Conservation (phyloP, 1,140 invertebrate species). For the Calephelis virginiensis region DNA sequence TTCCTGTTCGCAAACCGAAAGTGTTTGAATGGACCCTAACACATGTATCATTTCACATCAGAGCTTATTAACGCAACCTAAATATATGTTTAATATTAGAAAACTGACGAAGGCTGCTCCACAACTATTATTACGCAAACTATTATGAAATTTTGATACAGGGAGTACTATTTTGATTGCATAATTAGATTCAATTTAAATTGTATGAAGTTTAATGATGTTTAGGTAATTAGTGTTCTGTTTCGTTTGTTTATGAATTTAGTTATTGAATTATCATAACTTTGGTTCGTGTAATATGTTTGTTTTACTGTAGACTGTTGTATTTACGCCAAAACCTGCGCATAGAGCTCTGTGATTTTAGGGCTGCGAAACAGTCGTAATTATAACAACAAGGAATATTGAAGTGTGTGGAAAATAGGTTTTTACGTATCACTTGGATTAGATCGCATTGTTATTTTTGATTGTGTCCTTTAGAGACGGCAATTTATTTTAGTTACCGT, state of each 20-base stretch:
- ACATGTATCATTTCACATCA: background rate
- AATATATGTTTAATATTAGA: background rate
- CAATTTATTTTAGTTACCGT: too few species aligned
- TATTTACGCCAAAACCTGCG: too few species aligned
- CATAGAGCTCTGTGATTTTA: too few species aligned
- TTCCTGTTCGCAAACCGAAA: background rate
- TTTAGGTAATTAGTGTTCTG: background rate
- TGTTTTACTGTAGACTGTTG: too few species aligned
- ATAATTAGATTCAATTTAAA: background rate
- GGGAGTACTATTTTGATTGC: constrained; percentile 2
- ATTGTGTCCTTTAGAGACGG: too few species aligned
- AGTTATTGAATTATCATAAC: too few species aligned
- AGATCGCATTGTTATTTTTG: too few species aligned
- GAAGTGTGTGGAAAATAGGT: too few species aligned
- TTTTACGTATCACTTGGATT: too few species aligned
- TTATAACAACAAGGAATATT: too few species aligned
- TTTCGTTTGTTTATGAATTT: background rate
- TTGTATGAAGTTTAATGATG: background rate
- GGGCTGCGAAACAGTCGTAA: too few species aligned
- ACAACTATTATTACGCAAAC: constrained; percentile 5
- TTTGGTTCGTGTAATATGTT: too few species aligned
- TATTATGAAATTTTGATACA: constrained; percentile 11
- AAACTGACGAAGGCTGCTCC: background rate
- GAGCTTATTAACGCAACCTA: constrained; percentile 5
- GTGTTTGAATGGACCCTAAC: background rate